Base-by-base conservation (phyloP, 2,113 vertebrate genomes). In the Procavia capensis region DNA sequence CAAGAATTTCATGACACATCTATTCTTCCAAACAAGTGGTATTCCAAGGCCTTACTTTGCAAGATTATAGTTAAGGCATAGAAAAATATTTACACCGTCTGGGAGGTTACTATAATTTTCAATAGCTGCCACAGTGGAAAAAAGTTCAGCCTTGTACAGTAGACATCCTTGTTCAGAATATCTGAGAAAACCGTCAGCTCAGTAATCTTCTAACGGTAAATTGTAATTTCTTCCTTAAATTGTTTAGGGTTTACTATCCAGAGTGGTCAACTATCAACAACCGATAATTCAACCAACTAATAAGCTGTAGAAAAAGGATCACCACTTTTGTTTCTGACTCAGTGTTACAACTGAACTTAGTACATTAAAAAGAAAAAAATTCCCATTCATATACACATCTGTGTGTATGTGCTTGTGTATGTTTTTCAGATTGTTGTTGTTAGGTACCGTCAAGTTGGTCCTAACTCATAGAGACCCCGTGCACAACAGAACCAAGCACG, bases 301-400 rank as follows among this genome's bases (percentile, higher is more conserved):
- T 85, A 22, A 93, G 36, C 29, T 24, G 45, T 88, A 59, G 57
- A 29, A 93, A 90, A 90, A 70, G 43, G 25, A 31, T 54, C 39
- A 78, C 17, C 45, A 5, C 9, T 9, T 85, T 75, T 88, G 22
- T 86, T 96, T 59, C 43, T n/a, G 25, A 75, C 91, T 93, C 79
- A 75, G 84, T 68, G 76, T 84, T 72, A 81, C 22, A 70, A 36
- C n/a, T 95, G 76, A 92, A 61, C 6, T 78, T 29, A 68, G 34
- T 68, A 31, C 25, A 61, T 47, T 95, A 34, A 81, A 91, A 93
- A 83, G 79, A 91, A 29, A 81, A 92, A 95, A 85, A 80, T n/a
- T 50, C 90, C 20, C 20, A 31, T 86, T 80, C 25, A 31, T 91
- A 27, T 43, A 4, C 39, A 2, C 54, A 17, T 50, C 34, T 70